Evolutionary conservation across 2,797 vertebrate species (phyloP), one percentile per base, ranked within the genome.

Genomic region (Chaetodon trifasciatus): DNA sequence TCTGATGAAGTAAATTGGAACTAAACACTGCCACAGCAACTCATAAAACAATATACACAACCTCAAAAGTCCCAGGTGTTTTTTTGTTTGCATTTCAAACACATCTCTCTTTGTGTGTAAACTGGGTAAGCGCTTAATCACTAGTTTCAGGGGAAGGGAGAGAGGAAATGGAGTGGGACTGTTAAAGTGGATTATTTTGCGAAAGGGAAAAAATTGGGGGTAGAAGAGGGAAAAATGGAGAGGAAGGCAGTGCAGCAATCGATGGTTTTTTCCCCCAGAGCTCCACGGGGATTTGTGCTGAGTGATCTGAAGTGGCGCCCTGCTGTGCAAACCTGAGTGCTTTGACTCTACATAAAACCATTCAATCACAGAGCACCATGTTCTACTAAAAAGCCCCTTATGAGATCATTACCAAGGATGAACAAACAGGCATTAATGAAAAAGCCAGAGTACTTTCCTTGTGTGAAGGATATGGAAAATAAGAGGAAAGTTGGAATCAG

Each of bases 321-420:
- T n/a, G 79, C 91, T 91, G 94, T 81, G 94, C 88, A 88, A 94
- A 95, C 93, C 92, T 92, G 92, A 93, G 91, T 75, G 90, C 85
- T 90, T 88, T 93, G 90, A 95, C 93, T 93, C 90, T 83, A 90
- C 90, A 92, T 93, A 93, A 94, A 95, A 93, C 89, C 87, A 53
- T 89, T 93, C 93, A 92, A 89, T 93, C 90, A 91, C 89, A 89
- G 88, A 80, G 84, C 76, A 86, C 85, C 86, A 81, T 94, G 91
- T 94, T 93, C 78, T 72, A 69, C 92, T 92, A 91, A 94, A 93
- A 93, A 92, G 86, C 88, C 92, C 85, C 92, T 91, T 85, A 94
- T 92, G 93, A 93, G 89, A 89, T 92, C 90, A 92, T 94, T 94
- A 93, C 86, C 55, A 57, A 85, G 83, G 86, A 91, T 86, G 85